Percentiles rank a stretch among this genome's conserved stretches.
These are phyloP conservation scores for Calypte anna DNA, from an alignment of 2,113 vertebrate genomes.

Conservation along the genomic window DNA sequence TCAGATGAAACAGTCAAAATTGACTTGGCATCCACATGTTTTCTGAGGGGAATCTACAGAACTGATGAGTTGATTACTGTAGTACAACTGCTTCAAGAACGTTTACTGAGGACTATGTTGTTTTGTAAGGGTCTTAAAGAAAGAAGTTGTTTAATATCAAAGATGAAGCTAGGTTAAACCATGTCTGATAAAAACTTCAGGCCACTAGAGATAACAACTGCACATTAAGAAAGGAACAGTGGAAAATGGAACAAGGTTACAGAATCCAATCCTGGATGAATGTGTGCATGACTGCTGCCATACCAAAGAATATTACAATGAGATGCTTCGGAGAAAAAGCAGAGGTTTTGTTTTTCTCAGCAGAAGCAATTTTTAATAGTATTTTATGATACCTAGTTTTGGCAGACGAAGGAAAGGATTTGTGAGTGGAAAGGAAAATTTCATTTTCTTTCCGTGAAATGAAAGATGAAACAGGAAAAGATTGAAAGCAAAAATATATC, in stretches of 20 bases:
- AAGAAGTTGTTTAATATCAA: background rate
- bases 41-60: background rate
- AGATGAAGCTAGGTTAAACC: background rate
- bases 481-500: background rate
- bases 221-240: background rate
- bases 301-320: background rate
- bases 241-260: constrained; percentile 18
- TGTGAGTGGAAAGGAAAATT: constrained; percentile 1
- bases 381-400: background rate
- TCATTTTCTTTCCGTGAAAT: background rate
- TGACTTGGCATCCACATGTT: background rate
- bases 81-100: background rate
- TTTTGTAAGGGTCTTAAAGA: background rate
- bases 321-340: background rate
- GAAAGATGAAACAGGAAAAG: background rate
- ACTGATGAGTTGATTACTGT: background rate
- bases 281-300: constrained; percentile 7
- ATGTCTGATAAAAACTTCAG: background rate
- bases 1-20: background rate
- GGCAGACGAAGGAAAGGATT: background rate
- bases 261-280: background rate
- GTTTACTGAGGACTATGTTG: background rate
- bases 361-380: background rate
- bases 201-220: background rate
- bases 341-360: background rate